Evolutionary conservation across 2,888 invertebrate species (phyloP).

Genomic region (Fragum sueziense): DNA sequence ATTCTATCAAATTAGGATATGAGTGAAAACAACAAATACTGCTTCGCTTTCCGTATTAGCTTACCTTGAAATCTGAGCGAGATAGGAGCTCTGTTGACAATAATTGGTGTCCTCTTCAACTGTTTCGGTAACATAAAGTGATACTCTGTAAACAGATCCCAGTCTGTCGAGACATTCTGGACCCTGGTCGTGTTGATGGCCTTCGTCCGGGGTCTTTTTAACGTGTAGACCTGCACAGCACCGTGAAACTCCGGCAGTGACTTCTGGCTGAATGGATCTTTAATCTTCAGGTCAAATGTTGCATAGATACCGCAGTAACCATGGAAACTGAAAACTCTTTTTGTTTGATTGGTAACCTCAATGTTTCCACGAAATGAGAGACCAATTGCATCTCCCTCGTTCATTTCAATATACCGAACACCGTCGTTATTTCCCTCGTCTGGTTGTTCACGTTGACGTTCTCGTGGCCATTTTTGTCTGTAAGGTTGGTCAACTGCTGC

Average conservation of each 20-base stretch:
- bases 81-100: conserved; percentile 46
- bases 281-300: conserved; percentile 41
- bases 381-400: conserved; percentile 48
- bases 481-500: conserved; percentile 37
- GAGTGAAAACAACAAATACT: not conserved
- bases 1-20: not conserved
- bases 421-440: not conserved
- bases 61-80: conserved; percentile 49
- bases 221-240: conserved; percentile 36
- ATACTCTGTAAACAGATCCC: conserved; percentile 49
- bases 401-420: conserved; percentile 8
- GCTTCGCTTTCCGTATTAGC: not conserved
- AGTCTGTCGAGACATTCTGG: conserved; percentile 33
- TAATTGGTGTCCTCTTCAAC: conserved; percentile 36
- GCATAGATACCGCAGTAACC: conserved; percentile 43
- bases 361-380: conserved; percentile 52
- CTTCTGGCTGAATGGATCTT: conserved; percentile 45
- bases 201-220: conserved; percentile 16
- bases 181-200: conserved; percentile 21
- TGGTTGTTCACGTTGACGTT: not conserved
- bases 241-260: conserved; percentile 54
- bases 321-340: conserved; percentile 47
- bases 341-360: conserved; percentile 28
- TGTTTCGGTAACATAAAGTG: conserved; percentile 51
- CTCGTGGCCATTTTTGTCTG: conserved; percentile 17